Conservation (phyloP, 2,113 vertebrate species). For the Rhinolophus sinicus region DNA sequence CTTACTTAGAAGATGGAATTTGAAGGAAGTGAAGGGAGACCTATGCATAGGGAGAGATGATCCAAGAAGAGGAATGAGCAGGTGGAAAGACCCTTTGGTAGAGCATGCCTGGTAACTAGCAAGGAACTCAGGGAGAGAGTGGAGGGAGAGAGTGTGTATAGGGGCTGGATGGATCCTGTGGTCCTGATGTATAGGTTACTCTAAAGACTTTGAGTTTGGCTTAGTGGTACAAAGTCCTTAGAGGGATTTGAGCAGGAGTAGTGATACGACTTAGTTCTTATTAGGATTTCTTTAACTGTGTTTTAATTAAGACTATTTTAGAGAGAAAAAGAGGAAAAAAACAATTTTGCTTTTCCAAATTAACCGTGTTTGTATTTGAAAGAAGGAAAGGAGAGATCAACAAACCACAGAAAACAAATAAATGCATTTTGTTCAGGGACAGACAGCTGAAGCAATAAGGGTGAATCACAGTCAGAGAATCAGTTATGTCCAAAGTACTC, state of each 20-base stretch:
- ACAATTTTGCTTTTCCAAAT: constrained; percentile 20
- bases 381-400: not conserved
- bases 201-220: not conserved
- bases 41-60: not conserved
- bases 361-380: constrained; percentile 35
- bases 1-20: not conserved
- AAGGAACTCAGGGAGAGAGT: not conserved
- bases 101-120: not conserved
- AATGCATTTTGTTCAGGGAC: constrained; percentile 55
- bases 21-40: not conserved
- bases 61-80: not conserved
- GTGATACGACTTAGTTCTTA: not conserved
- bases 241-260: not conserved
- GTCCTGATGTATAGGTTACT: not conserved
- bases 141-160: not conserved
- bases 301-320: constrained; percentile 47
- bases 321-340: not conserved
- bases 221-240: not conserved
- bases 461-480: constrained; percentile 60
- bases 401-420: constrained; percentile 59
- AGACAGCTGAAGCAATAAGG: not conserved
- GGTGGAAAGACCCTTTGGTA: not conserved
- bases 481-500: constrained; percentile 42
- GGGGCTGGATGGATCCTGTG: not conserved
- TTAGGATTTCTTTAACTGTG: not conserved